phyloP scores from a whole-genome alignment of 2,113 vertebrate species.

The Tragelaphus imberbis region DNA sequence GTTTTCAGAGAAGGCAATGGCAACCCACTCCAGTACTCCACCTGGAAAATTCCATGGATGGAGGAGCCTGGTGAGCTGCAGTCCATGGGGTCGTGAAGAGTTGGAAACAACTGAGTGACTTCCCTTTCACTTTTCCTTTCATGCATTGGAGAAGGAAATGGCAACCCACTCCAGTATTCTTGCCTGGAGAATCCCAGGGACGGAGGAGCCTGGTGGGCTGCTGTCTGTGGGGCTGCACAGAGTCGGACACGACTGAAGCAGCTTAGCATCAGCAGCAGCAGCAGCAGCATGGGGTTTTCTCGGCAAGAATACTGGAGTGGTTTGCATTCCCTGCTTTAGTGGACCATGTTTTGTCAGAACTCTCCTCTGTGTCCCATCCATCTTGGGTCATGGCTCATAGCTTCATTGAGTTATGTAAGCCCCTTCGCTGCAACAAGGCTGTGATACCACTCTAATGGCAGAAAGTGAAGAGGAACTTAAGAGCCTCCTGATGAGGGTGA shows the following conservation, averaged over 20 bases:
- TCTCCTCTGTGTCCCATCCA: background rate
- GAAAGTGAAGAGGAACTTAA: background rate
- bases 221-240: too few species aligned
- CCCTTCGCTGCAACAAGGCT: background rate
- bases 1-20: background rate
- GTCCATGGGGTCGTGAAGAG: too few species aligned
- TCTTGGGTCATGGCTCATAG: background rate
- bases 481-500: background rate
- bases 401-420: background rate
- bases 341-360: background rate
- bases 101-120: too few species aligned
- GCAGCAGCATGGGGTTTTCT: background rate
- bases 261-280: too few species aligned
- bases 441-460: background rate
- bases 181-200: too few species aligned
- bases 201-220: too few species aligned
- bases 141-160: too few species aligned
- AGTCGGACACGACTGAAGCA: rapidly evolving
- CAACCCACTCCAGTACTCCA: too few species aligned
- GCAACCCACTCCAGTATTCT: too few species aligned
- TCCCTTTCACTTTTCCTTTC: too few species aligned
- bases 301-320: background rate
- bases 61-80: too few species aligned
- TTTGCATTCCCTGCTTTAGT: background rate
- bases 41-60: too few species aligned